phyloP scores from a whole-genome alignment of 2,113 vertebrate genomes.

The Neodon shergylaensis region DNA sequence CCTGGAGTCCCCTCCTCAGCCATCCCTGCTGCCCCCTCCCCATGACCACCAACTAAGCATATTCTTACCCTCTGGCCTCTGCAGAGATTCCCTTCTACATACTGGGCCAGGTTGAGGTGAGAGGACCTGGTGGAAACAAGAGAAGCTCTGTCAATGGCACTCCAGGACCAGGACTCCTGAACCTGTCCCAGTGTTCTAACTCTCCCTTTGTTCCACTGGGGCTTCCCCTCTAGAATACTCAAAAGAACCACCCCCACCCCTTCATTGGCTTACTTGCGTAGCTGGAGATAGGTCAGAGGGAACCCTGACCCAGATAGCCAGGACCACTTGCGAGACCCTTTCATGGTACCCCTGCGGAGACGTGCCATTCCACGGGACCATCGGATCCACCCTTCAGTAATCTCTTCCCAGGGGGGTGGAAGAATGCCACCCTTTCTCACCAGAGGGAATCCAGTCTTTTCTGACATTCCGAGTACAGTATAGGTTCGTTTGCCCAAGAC shows the following conservation, averaged over 20 bases:
- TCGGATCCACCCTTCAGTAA: background rate
- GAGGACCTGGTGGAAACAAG: constrained; percentile 57
- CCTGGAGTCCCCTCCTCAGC: background rate
- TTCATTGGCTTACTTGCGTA: background rate
- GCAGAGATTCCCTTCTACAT: constrained; percentile 60
- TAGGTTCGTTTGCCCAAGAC: background rate
- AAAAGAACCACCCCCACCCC: background rate
- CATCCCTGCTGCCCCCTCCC: background rate
- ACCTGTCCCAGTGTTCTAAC: background rate
- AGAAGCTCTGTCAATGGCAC: constrained; percentile 11
- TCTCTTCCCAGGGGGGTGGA: background rate
- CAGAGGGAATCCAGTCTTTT: background rate
- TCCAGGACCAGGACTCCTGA: background rate
- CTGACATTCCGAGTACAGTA: constrained; percentile 25
- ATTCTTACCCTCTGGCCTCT: constrained; percentile 69
- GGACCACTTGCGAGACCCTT: background rate
- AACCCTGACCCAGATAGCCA: background rate
- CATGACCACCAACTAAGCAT: background rate
- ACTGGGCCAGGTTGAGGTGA: constrained; percentile 70
- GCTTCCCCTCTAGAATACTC: background rate
- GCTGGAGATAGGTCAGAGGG: background rate
- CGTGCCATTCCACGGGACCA: background rate
- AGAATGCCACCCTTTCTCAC: background rate
- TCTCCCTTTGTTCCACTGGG: constrained; percentile 47
- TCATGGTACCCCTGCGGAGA: background rate